Percentiles rank a stretch among this genome's conserved stretches.
Conservation (phyloP, 2,113 vertebrate species). For the Heterotis niloticus region DNA sequence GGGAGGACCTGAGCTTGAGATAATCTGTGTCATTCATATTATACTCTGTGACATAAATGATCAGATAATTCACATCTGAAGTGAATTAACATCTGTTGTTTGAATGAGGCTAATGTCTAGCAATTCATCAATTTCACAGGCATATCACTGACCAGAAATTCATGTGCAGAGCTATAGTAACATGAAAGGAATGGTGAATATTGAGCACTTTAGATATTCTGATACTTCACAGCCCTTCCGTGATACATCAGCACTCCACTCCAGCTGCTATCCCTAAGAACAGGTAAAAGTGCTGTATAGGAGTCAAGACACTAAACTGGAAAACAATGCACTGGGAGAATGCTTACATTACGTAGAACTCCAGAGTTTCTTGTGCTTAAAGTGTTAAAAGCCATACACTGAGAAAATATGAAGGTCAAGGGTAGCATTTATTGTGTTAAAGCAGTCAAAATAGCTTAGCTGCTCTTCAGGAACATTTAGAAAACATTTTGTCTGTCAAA, state of each 20-base stretch:
- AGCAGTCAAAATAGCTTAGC: too few relatives aligned
- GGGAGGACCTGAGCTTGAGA: constrained; percentile 55
- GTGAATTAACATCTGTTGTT: constrained; percentile 74
- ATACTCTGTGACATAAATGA: constrained; percentile 65
- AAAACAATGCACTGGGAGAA: too few relatives aligned
- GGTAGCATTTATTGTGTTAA: too few relatives aligned
- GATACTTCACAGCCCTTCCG: not conserved
- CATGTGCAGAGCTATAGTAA: constrained; percentile 22
- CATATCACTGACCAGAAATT: constrained; percentile 58
- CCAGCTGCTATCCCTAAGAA: too few relatives aligned
- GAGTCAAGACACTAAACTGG: too few relatives aligned
- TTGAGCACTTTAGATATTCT: not conserved
- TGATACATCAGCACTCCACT: not conserved
- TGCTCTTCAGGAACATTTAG: too few relatives aligned
- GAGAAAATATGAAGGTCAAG: too few relatives aligned
- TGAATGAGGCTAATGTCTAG: constrained; percentile 65
- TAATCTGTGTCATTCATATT: constrained; percentile 71
- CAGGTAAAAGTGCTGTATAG: too few relatives aligned
- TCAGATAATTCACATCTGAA: constrained; percentile 67
- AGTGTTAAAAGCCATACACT: too few relatives aligned
- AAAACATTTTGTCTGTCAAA: too few relatives aligned
- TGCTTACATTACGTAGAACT: too few relatives aligned
- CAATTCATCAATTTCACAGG: constrained; percentile 68
- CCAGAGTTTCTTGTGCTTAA: too few relatives aligned
- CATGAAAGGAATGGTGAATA: not conserved